Evolutionary conservation across 2,113 vertebrate genomes (phyloP), one percentile per base, ranked within the genome.

Genomic region (Odocoileus hemionus): DNA sequence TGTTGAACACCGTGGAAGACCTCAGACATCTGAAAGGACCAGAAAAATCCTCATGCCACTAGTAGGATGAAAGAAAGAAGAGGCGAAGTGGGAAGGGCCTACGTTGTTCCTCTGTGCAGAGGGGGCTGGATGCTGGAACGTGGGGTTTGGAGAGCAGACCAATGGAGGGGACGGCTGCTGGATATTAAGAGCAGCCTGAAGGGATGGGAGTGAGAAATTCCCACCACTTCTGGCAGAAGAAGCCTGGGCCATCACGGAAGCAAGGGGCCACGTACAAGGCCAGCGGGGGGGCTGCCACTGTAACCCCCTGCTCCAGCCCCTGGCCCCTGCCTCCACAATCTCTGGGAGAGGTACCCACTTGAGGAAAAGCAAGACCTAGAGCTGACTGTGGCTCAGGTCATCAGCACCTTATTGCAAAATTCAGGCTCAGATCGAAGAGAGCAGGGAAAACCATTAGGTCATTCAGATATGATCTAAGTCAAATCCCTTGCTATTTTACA

Each of bases 201-300:
- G n/a, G 64, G 17, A 4, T 11, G 17, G 64, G n/a, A 36, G 64
- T 70, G 36, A 70, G 64, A 70, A 36, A 9, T 11, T 36, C 64
- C n/a, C 64, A 21, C 36, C 64, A 70, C 17, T 70, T 70, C 64
- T 21, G 9, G 61, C 33, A 67, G n/a, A 11, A 67, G 33, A 11
- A 70, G 64, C 17, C 64, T 70, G 64, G 64, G n/a, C n/a, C 4
- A 11, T 4, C 64, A 70, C 2, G 10, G n/a, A 36, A 21, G n/a
- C 64, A 21, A 21, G 8, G n/a, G 21, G 64, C n/a, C 64, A 70
- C 17, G 10, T n/a, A 70, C n/a, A 6, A 36, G 17, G 52, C 47
- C 3, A 3, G 47, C 12, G 4, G 64, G n/a, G n/a, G 19, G 12
- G 47, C 64, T 21, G 17, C n/a, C n/a, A 36, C 36, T 3, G 0